These are phyloP conservation scores for Drosophila rubida DNA, from an alignment of 2,888 invertebrate genomes.

Conservation along the genomic window DNA sequence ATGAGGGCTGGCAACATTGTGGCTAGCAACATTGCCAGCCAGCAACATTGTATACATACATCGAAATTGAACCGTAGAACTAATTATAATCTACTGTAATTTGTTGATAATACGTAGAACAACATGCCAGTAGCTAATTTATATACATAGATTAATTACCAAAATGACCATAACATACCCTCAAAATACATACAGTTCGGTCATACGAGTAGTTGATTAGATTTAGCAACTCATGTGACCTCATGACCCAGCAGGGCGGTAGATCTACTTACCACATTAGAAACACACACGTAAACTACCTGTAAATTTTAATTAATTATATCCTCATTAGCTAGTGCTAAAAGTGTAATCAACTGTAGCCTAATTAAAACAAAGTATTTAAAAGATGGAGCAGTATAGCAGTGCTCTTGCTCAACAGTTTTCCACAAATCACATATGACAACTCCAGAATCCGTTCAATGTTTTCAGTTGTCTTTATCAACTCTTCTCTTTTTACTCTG, in stretches of 20 bases:
- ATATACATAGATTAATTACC: conserved; percentile 2
- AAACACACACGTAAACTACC: conserved; percentile 29
- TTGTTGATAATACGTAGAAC: conserved; percentile 8
- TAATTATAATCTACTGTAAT: conserved; percentile 5
- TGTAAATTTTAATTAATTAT: conserved; percentile 8
- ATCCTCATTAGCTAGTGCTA: conserved; percentile 24
- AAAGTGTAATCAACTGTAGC: conserved; percentile 22
- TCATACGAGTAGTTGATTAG: conserved; percentile 2
- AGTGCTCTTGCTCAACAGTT: conserved; percentile 20
- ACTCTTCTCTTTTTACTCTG: conserved; percentile 15
- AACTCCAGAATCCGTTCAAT: conserved; percentile 40
- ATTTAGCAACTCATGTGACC: conserved; percentile 18
- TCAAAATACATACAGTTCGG: conserved; percentile 7
- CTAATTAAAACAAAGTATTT: conserved; percentile 13
- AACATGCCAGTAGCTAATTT: conserved; percentile 10
- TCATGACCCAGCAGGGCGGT: conserved; percentile 9
- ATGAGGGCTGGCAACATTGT: conserved; percentile 24
- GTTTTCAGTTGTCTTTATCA: conserved; percentile 36
- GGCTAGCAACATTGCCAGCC: conserved; percentile 18
- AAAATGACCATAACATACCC: conserved; percentile 3
- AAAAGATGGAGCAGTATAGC: conserved; percentile 17
- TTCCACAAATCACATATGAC: conserved; percentile 47
- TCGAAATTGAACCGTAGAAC: neutral
- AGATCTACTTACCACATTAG: conserved; percentile 18
- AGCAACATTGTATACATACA: conserved; percentile 28